Conservation (phyloP, 2,797 vertebrate genomes). For the Spea hammondii region DNA sequence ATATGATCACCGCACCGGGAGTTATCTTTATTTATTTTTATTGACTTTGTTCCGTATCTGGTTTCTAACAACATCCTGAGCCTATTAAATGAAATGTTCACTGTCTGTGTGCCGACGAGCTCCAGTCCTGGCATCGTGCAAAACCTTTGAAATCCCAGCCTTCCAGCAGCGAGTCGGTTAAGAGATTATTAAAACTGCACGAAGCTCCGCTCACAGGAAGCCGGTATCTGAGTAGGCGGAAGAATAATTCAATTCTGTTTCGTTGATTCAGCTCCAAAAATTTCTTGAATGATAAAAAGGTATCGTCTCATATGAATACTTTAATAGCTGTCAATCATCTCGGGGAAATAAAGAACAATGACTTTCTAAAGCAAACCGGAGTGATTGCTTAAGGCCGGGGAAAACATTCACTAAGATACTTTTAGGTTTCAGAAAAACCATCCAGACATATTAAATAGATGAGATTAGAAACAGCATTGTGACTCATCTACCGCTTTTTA, state of each 20-base stretch:
- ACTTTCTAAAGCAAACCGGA: too few species aligned
- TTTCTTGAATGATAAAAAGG: slow-evolving; percentile 17
- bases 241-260: slow-evolving; percentile 42
- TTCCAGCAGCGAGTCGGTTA: background rate
- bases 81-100: slow-evolving; percentile 49
- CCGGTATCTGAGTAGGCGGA: slow-evolving; percentile 44
- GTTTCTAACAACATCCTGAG: slow-evolving; percentile 49
- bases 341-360: too few species aligned
- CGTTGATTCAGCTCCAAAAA: slow-evolving; percentile 22
- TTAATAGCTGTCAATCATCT: background rate
- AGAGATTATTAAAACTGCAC: slow-evolving; percentile 54
- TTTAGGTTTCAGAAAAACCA: too few species aligned
- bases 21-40: slow-evolving; percentile 44
- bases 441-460: too few species aligned
- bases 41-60: slow-evolving; percentile 60
- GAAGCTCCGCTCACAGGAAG: slow-evolving; percentile 53
- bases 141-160: too few species aligned
- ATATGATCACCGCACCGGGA: slow-evolving; percentile 54
- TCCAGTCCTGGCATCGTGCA: slow-evolving; percentile 20
- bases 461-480: too few species aligned
- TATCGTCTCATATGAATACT: background rate
- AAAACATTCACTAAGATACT: too few species aligned
- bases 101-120: background rate
- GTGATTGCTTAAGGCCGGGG: too few species aligned
- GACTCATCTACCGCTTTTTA: too few species aligned